Base-by-base conservation (phyloP, 2,888 invertebrate genomes). In the Mimumesa dahlbomi region DNA sequence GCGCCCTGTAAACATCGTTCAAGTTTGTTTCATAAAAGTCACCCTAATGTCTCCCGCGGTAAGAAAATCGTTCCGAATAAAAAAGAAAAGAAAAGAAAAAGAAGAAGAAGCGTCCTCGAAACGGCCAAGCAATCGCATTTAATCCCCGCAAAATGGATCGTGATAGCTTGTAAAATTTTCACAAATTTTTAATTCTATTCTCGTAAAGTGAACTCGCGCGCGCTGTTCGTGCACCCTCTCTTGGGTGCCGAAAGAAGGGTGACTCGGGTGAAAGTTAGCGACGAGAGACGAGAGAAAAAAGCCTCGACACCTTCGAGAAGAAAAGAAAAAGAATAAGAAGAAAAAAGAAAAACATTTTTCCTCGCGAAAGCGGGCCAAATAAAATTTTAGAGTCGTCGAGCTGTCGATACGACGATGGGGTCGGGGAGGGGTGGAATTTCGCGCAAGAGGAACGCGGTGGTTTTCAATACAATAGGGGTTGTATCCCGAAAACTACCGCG, bases 341-440 rank as follows among this genome's bases (percentile, higher is more conserved):
- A n/a, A n/a, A n/a, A n/a, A n/a, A n/a, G n/a, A 4, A 59, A 31
- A 63, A 75, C 62, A 69, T 70, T 63, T 69, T 49, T 63, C 63
- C 34, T 42, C 53, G 42, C 48, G 56, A 67, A 59, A 68, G 58
- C 69, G 70, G 75, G 68, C 77, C 74, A 76, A 81, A 87, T 86
- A 86, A 87, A 87, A 86, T 87, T 87, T 87, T 87, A 87, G 83
- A 83, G 82, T 81, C 85, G 75, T 53, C 67, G 65, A 73, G 74
- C 73, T 57, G 66, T 75, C 61, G 74, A 74, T 70, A 58, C 48
- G 68, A 67, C 61, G 74, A 74, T 70, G 56, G 45, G 68, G 65
- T 45, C n/a, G 58, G 62, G 67, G 58, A 59, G 67, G 46, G 48
- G 58, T 45, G 56, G 54, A 31, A 72, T 48, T 75, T 46, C 65